Percentiles rank a stretch among this genome's conserved stretches.
Evolutionary conservation across 2,888 invertebrate species (phyloP).

Genomic region (Clusia tigrina): DNA sequence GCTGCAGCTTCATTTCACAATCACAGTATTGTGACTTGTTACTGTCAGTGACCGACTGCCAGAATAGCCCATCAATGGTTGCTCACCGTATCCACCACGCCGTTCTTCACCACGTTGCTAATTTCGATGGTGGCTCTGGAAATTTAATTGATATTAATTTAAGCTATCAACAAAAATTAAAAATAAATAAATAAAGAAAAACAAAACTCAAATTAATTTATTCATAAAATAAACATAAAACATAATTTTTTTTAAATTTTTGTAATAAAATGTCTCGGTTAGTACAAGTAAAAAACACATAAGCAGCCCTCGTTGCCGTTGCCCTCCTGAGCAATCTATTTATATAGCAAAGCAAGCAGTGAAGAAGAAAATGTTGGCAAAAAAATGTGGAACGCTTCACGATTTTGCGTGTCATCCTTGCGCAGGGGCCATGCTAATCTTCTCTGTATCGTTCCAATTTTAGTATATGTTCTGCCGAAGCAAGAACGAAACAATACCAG

Average conservation of each 20-base stretch:
- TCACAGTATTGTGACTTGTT: background rate
- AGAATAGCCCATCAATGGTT: too few species aligned
- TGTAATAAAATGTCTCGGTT: slow-evolving; percentile 23
- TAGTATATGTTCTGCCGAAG: slow-evolving; percentile 84
- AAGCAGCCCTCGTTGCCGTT: background rate
- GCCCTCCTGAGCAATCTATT: too few species aligned
- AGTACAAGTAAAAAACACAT: background rate
- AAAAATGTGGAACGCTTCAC: slow-evolving; percentile 76
- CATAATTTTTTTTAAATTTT: slow-evolving; percentile 11
- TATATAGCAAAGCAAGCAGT: background rate
- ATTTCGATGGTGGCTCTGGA: slow-evolving; percentile 78
- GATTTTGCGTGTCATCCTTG: slow-evolving; percentile 94
- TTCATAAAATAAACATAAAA: slow-evolving; percentile 4
- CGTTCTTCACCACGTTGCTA: slow-evolving; percentile 73
- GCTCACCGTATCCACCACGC: slow-evolving; percentile 77
- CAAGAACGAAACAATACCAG: slow-evolving; percentile 66
- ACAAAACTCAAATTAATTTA: too few species aligned
- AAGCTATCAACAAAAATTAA: background rate
- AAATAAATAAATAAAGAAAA: slow-evolving; percentile 11
- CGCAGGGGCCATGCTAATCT: slow-evolving; percentile 93
- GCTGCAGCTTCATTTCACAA: too few species aligned
- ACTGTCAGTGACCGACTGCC: too few species aligned
- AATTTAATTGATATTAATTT: slow-evolving; percentile 1
- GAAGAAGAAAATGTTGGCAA: slow-evolving; percentile 35
- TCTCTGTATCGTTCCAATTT: slow-evolving; percentile 93